Percentiles rank a stretch among this genome's conserved stretches.
Conservation (phyloP, 2,113 vertebrate species). For the Tetraodon nigroviridis region DNA sequence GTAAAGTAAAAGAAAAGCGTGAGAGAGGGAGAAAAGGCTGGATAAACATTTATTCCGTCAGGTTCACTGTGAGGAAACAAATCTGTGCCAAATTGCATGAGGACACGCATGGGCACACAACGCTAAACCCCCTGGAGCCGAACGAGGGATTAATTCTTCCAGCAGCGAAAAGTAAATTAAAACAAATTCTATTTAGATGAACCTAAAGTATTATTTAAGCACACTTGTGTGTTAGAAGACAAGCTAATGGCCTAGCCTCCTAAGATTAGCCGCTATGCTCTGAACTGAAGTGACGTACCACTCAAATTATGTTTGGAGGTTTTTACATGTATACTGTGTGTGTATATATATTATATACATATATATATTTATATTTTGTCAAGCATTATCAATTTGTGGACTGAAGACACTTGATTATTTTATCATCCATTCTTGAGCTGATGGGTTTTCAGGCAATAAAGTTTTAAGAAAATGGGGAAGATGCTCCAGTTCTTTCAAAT, state of each 20-base stretch:
- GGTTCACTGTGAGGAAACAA: constrained; percentile 52
- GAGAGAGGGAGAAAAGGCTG: constrained; percentile 20
- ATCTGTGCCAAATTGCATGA: constrained; percentile 74
- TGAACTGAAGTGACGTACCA: constrained; percentile 18
- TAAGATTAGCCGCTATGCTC: constrained; percentile 35
- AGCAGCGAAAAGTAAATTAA: constrained; percentile 36
- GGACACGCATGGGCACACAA: constrained; percentile 59
- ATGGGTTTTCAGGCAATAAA: constrained; percentile 57
- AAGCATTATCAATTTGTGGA: constrained; percentile 42
- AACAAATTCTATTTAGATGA: constrained; percentile 27
- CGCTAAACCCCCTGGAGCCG: constrained; percentile 30
- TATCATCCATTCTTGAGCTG: constrained; percentile 37
- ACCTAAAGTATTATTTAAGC: constrained; percentile 27
- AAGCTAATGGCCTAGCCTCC: constrained; percentile 39
- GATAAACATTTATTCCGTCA: constrained; percentile 18
- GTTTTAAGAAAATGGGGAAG: constrained; percentile 36
- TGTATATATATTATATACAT: constrained; percentile 38
- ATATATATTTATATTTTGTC: constrained; percentile 59
- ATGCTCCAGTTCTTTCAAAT: constrained; percentile 25
- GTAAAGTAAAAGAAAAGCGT: constrained; percentile 24
- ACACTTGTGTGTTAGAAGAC: constrained; percentile 30
- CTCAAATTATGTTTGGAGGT: constrained; percentile 38
- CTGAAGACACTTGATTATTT: constrained; percentile 42
- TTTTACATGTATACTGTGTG: constrained; percentile 45
- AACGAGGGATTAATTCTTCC: constrained; percentile 32